These are phyloP conservation scores for Falco berigora DNA, from an alignment of 2,797 vertebrate genomes.

Conservation along the genomic window DNA sequence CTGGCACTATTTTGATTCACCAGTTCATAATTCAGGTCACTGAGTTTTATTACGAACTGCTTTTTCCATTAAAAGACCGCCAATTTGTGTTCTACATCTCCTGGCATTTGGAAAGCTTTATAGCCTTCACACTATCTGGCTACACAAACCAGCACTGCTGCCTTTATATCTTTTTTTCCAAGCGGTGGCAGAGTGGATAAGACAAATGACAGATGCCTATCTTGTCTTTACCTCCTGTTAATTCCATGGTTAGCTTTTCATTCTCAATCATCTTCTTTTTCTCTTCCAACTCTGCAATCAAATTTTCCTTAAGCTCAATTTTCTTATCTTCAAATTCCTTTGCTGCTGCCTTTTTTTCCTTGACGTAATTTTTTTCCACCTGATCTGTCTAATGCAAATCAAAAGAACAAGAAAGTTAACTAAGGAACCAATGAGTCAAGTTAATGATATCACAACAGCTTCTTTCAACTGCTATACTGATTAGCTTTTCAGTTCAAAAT, in stretches of 20 bases:
- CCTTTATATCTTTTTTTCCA: neutral
- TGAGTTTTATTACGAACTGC: neutral
- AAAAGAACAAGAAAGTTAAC: neutral
- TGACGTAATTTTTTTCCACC: slow-evolving; percentile 96
- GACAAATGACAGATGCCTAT: neutral
- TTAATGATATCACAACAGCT: neutral
- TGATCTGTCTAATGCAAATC: slow-evolving; percentile 85
- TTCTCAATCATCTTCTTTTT: slow-evolving; percentile 99
- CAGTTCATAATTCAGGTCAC: neutral
- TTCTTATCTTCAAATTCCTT: slow-evolving; percentile 99
- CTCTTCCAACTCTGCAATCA: slow-evolving; percentile 95
- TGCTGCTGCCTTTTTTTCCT: slow-evolving; percentile 97
- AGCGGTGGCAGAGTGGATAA: neutral
- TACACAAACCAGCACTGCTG: neutral
- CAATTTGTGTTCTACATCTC: neutral
- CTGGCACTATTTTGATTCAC: neutral
- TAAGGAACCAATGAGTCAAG: neutral
- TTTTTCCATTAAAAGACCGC: neutral
- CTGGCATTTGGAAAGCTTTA: neutral
- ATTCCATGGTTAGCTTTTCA: slow-evolving; percentile 98
- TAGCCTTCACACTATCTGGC: neutral
- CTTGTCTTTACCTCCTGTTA: slow-evolving; percentile 86
- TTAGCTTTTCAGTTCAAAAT: neutral
- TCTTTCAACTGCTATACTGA: neutral
- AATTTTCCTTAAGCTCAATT: slow-evolving; percentile 95